A percentile compares a stretch with the other conserved stretches of the same genome.
Evolutionary conservation across 2,113 vertebrate genomes (phyloP).

Genomic region (Turdus rufiventris): DNA sequence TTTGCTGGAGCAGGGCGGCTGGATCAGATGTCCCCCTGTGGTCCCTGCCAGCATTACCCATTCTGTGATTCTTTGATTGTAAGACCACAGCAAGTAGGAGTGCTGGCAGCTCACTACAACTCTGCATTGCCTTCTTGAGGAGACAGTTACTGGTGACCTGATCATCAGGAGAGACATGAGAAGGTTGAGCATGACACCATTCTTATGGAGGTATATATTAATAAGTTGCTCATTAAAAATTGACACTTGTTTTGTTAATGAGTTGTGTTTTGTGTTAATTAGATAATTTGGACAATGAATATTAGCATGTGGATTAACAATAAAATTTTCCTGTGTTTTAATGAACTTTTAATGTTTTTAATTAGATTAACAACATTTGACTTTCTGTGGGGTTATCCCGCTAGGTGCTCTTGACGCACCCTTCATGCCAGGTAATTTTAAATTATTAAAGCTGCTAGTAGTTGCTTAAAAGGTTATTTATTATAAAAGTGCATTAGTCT

Average conservation of each 20-base stretch:
- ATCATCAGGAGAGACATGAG: background rate
- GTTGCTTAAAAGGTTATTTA: no score
- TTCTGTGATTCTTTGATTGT: background rate
- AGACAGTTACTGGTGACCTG: background rate
- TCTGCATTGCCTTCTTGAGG: fast-evolving
- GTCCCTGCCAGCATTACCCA: background rate
- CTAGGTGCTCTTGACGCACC: no score
- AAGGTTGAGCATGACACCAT: background rate
- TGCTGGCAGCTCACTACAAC: background rate
- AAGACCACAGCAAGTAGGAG: background rate
- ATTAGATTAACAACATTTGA: background rate
- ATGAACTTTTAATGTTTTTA: background rate
- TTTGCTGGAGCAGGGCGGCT: background rate
- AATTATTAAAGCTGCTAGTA: no score
- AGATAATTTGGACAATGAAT: background rate
- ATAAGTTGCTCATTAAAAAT: background rate
- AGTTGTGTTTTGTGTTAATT: background rate
- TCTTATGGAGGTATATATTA: background rate
- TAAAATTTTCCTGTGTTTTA: background rate
- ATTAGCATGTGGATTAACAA: background rate
- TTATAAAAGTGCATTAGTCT: no score
- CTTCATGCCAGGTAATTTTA: no score
- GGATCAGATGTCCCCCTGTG: background rate
- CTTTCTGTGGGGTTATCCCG: no score
- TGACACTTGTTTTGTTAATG: background rate